Evolutionary conservation across 1,140 invertebrate genomes (phyloP), one percentile per base, ranked within the genome.

Genomic region (Magallana angulata): DNA sequence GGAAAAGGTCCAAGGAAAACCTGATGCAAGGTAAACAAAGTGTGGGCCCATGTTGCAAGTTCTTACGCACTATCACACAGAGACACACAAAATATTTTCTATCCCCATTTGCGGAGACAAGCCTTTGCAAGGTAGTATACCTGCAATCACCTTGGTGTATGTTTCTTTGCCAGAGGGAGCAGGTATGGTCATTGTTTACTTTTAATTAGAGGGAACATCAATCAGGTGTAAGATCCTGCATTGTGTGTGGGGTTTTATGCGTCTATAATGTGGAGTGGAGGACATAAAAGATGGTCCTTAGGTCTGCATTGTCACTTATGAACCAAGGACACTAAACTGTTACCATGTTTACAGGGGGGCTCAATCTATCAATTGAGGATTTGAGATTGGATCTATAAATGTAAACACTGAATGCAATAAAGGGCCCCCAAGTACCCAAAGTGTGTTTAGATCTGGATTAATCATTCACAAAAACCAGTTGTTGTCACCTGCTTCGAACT

Each of bases 181-280:
- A 76, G 68, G 68, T 76, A 76, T 48, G 36, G 68, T 76, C 68
- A 76, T 76, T 76, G 68, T 76, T 76, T 76, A 76, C 68, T 76
- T 76, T 76, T 76, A 76, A 76, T 76, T 76, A 76, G 68, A 76
- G 68, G 68, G 68, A 30, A 30, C 68, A 76, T 76, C 68, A 76
- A 76, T 76, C 68, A 76, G 68, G 24, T 76, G 68, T 36, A 76
- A 76, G 68, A 12, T 76, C 68, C 24, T 76, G 68, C 68, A 76
- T 76, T 76, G 68, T 76, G 68, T 76, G 68, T 76, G 68, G 68
- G 68, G 68, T 36, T 76, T 76, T 76, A 76, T 76, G 68, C 30
- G 24, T 18, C 68, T 76, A 30, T 76, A 76, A 76, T 76, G 68
- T 76, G 30, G 14, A 18, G 36, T 30, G 68, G 68, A 36, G 18